phyloP scores from a whole-genome alignment of 2,113 vertebrate species.

The Boleophthalmus pectinirostris region DNA sequence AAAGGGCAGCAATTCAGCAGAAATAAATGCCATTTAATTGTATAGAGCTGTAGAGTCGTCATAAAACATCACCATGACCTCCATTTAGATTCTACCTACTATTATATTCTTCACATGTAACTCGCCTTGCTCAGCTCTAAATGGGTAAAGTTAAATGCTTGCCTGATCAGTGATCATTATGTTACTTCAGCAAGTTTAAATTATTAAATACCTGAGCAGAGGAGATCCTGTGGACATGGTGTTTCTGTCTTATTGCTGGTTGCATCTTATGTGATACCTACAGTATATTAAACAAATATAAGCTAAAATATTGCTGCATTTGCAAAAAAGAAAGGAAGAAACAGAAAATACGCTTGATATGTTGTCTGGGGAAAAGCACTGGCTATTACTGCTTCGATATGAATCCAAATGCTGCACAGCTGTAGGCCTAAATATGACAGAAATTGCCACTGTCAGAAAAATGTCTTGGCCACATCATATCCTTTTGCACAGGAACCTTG shows the following conservation, averaged over 20 bases:
- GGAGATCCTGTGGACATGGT: neutral
- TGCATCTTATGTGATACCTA: neutral
- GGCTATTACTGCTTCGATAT: neutral
- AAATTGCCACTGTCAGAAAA: neutral
- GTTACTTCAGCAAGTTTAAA: slow-evolving; percentile 2
- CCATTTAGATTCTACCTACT: slow-evolving; percentile 3
- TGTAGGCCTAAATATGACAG: no score
- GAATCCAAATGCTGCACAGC: neutral
- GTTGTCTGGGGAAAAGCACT: neutral
- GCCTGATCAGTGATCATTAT: slow-evolving; percentile 6
- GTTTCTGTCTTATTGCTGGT: neutral
- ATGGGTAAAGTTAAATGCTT: slow-evolving; percentile 10
- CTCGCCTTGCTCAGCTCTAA: neutral
- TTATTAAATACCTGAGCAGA: slow-evolving; percentile 2
- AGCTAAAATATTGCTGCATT: neutral
- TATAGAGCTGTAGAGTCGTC: slow-evolving; percentile 6
- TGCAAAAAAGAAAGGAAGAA: neutral
- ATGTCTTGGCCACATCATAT: slow-evolving; percentile 55
- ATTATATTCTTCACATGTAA: slow-evolving; percentile 4
- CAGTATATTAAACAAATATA: neutral
- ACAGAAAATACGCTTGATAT: neutral
- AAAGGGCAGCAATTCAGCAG: slow-evolving; percentile 14
- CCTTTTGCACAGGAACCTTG: slow-evolving; percentile 49
- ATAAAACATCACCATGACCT: slow-evolving; percentile 8
- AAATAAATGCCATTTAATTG: slow-evolving; percentile 21